A percentile compares a stretch with the other conserved stretches of the same genome.
Conservation (phyloP, 2,888 invertebrate genomes). For the Neelides folsomi region DNA sequence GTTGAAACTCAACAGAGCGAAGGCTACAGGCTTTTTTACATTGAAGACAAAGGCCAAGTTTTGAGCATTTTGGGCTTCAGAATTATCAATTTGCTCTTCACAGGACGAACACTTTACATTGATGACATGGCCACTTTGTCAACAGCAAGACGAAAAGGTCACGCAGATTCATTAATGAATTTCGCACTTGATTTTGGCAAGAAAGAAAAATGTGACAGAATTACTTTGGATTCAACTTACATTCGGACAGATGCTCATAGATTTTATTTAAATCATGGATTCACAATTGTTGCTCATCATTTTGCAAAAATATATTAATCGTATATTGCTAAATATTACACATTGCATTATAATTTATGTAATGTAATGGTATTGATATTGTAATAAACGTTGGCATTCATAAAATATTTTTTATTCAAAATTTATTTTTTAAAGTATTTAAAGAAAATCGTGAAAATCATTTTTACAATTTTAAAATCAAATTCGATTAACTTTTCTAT, state of each 20-base stretch:
- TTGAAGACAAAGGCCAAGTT: slow-evolving; percentile 4
- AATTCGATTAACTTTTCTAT: too few relatives aligned
- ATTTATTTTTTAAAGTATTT: too few relatives aligned
- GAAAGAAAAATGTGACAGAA: slow-evolving; percentile 13
- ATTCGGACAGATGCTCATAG: slow-evolving; percentile 20
- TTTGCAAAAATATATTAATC: slow-evolving; percentile 4
- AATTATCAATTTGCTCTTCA: slow-evolving; percentile 13
- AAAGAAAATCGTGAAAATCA: too few relatives aligned
- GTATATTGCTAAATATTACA: too few relatives aligned
- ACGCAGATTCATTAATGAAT: slow-evolving; percentile 18
- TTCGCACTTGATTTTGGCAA: slow-evolving; percentile 13
- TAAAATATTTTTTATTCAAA: too few relatives aligned
- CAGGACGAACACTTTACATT: slow-evolving; percentile 24
- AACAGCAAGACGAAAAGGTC: slow-evolving; percentile 15
- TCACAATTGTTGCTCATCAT: slow-evolving; percentile 17
- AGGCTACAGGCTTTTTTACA: slow-evolving; percentile 20
- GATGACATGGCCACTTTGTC: slow-evolving; percentile 16
- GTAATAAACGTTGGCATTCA: too few relatives aligned
- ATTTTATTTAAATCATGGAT: slow-evolving; percentile 23
- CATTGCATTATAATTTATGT: too few relatives aligned
- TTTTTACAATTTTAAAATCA: too few relatives aligned
- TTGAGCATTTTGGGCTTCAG: slow-evolving; percentile 17
- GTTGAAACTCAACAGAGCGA: slow-evolving; percentile 10
- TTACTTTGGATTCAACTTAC: slow-evolving; percentile 19
- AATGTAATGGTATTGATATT: too few relatives aligned